Evolutionary conservation across 2,888 invertebrate species (phyloP), one percentile per base, ranked within the genome.

Genomic region (Callinectes sapidus): DNA sequence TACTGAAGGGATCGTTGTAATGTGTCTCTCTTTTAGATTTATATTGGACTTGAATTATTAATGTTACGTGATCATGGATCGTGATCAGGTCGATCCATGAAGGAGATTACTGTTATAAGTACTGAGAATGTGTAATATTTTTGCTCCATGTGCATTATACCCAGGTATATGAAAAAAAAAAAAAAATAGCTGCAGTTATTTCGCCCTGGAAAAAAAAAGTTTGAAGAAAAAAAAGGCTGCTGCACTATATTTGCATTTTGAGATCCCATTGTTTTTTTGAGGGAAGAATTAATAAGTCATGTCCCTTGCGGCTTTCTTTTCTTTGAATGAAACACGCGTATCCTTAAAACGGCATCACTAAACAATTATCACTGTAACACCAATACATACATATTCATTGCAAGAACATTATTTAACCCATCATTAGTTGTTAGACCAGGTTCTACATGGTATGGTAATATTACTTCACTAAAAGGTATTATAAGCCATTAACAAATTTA

Each of bases 1-100:
- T 93, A 93, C 77, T 93, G 48, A 90, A n/a, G 54, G 54, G 48
- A 28, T 32, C 16, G 61, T 32, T 16, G 8, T 8, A 28, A 71
- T 28, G 23, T 54, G 48, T 39, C 18, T 86, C 6, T 42, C 86
- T 39, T 39, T n/a, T 6, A 39, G 35, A 32, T 86, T 39, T 28
- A 77, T 28, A 28, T 16, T 48, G 48, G 48, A 48, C 61, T 23
- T 61, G 61, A 61, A 61, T 23, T 61, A 23, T 61, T 23, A 23
- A 0, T 23, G 23, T 61, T 61, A 61, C 61, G 61, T 61, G 61
- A 23, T n/a, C n/a, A n/a, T 61, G 23, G 61, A 61, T n/a, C n/a
- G n/a, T n/a, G n/a, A n/a, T n/a, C 61, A 61, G 61, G 13, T 23
- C 61, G 23, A 61, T 23, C 61, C 61, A 23, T 61, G 61, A 13